Base-by-base conservation (phyloP, 1,140 invertebrate genomes). In the Kradibia gibbosae region DNA sequence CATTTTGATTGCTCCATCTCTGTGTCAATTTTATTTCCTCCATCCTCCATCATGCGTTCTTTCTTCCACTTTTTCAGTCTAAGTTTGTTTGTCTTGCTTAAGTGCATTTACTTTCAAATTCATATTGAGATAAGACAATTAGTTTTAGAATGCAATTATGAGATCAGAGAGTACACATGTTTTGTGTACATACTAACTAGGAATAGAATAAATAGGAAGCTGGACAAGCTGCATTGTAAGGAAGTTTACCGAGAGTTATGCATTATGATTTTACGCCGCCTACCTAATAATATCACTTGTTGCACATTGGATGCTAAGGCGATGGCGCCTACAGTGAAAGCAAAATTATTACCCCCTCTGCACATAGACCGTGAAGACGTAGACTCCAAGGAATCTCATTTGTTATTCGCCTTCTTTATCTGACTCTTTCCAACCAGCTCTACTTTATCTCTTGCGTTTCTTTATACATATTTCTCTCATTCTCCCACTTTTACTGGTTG, bases 201-300 rank as follows among this genome's bases (percentile, higher is more conserved):
- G 36, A 55, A 55, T 3, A 45, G 31, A 7, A 57, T 39, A 13
- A 31, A 45, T 28, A 13, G 20, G 34, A 55, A 78, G 55, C 5
- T 28, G 65, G 80, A 50, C 20, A 76, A 77, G 25, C 25, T 17
- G 80, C 42, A 83, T 86, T 83, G 86, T 84, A 88, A 86, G 86
- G 84, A 85, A 83, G 84, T 45, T 39, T 45, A 48, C 22, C 8
- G 11, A 86, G 85, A 88, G 87, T 88, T 88, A 89, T 89, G 86
- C 87, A 89, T 89, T 89, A 88, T 89, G 87, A 89, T 89, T 88
- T 82, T n/a, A 74, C 83, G 62, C 83, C 75, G 57, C 82, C 87
- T 85, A 87, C 86, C 86, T 89, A 88, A 89, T 88, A 89, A 88
- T 86, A 87, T 88, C 88, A 89, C 87, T 89, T 89, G 88, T 88